A percentile compares a stretch with the other conserved stretches of the same genome.
Evolutionary conservation across 2,113 vertebrate species (phyloP).

Genomic region (Serinus canaria): DNA sequence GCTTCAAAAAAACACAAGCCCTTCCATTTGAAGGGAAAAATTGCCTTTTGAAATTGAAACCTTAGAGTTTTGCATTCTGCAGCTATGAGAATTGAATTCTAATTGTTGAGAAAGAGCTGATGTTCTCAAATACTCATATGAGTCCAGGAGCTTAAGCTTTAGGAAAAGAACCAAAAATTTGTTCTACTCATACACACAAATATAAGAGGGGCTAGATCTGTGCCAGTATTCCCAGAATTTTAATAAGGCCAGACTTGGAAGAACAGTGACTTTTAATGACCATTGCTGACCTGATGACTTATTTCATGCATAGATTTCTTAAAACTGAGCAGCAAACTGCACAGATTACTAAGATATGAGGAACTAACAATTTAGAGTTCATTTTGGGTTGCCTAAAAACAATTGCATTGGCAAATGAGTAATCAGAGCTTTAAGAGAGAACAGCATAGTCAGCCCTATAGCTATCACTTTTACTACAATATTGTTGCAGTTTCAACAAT

Average conservation of each 20-base stretch:
- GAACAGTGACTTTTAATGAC: background rate
- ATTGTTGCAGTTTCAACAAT: conserved; percentile 50
- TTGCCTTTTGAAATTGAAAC: background rate
- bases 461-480: conserved; percentile 15
- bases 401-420: conserved; percentile 20
- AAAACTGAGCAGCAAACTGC: background rate
- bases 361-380: background rate
- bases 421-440: background rate
- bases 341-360: background rate
- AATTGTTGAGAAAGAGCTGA: background rate
- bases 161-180: background rate
- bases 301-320: background rate
- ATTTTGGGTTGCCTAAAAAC: background rate
- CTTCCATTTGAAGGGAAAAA: background rate
- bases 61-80: background rate
- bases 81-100: background rate
- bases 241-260: background rate
- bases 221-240: background rate
- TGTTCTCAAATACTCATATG: background rate
- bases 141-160: background rate
- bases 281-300: background rate
- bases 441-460: background rate
- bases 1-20: background rate
- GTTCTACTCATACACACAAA: background rate
- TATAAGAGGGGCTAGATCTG: background rate